Percentiles rank a stretch among this genome's conserved stretches.
Evolutionary conservation across 2,113 vertebrate species (phyloP).

Genomic region (Microcebus jonahi): DNA sequence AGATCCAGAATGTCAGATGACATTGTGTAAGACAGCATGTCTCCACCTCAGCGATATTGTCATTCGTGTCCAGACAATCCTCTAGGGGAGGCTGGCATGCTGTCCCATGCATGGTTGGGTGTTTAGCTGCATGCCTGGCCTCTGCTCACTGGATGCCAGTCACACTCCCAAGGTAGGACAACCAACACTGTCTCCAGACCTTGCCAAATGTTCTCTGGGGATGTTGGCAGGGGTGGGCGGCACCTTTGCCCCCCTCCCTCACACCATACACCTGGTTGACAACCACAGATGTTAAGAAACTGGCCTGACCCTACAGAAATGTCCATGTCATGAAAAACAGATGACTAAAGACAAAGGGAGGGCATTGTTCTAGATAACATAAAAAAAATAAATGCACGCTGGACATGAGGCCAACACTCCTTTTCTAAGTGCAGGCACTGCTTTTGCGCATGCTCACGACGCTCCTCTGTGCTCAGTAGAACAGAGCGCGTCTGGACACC

Average conservation of each 20-base stretch:
- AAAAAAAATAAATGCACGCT: accelerated
- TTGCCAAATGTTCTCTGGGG: not conserved
- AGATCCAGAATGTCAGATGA: not conserved
- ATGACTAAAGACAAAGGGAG: not conserved
- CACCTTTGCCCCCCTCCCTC: not conserved
- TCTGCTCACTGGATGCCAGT: not conserved
- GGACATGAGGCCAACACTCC: accelerated
- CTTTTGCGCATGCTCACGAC: too few species aligned
- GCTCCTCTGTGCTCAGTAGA: not conserved
- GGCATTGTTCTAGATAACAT: not conserved
- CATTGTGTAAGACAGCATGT: not conserved
- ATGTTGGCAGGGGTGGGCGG: accelerated
- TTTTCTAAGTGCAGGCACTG: not conserved
- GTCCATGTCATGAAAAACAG: not conserved
- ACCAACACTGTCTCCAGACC: not conserved
- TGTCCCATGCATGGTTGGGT: accelerated
- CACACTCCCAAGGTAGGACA: not conserved
- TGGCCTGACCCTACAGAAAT: not conserved
- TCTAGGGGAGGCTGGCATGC: accelerated
- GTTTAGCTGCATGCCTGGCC: not conserved
- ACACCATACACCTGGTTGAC: not conserved
- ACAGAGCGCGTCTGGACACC: accelerated
- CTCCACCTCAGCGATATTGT: not conserved
- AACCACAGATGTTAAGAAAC: not conserved
- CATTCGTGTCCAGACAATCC: not conserved